A percentile compares a stretch with the other conserved stretches of the same genome.
phyloP scores from a whole-genome alignment of 2,888 invertebrate genomes.

The Brachypterus glaber region DNA sequence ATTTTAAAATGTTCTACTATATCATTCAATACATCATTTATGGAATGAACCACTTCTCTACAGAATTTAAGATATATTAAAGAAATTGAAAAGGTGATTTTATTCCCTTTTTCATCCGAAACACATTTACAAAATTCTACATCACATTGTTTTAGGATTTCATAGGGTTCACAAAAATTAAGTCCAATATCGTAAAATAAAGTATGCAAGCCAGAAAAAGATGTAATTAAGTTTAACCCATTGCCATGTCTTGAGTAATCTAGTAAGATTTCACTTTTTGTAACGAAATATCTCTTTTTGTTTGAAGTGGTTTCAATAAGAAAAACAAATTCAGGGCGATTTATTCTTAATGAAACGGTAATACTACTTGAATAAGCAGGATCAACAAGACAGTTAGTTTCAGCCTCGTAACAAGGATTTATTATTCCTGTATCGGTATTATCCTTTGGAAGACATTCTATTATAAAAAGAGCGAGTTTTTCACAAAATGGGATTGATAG shows the following conservation, averaged over 20 bases:
- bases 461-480: slow-evolving; percentile 37
- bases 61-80: slow-evolving; percentile 63
- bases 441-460: slow-evolving; percentile 44
- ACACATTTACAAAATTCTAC: slow-evolving; percentile 56
- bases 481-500: slow-evolving; percentile 63
- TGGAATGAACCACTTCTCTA: slow-evolving; percentile 61
- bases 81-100: slow-evolving; percentile 55
- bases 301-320: slow-evolving; percentile 56
- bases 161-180: slow-evolving; percentile 42
- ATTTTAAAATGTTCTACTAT: slow-evolving; percentile 39
- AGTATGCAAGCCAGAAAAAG: slow-evolving; percentile 51
- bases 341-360: slow-evolving; percentile 61
- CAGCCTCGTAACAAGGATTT: slow-evolving; percentile 63
- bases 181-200: slow-evolving; percentile 35
- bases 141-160: slow-evolving; percentile 60
- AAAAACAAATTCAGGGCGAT: slow-evolving; percentile 69
- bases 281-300: slow-evolving; percentile 44
- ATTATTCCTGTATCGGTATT: slow-evolving; percentile 57
- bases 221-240: slow-evolving; percentile 53
- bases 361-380: slow-evolving; percentile 40
- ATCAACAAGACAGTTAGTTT: slow-evolving; percentile 33
- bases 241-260: slow-evolving; percentile 61
- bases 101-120: slow-evolving; percentile 56
- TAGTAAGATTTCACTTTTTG: slow-evolving; percentile 58
- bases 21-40: slow-evolving; percentile 47